Evolutionary conservation across 2,797 vertebrate genomes (phyloP).

Genomic region (Sebastes paucispinis): DNA sequence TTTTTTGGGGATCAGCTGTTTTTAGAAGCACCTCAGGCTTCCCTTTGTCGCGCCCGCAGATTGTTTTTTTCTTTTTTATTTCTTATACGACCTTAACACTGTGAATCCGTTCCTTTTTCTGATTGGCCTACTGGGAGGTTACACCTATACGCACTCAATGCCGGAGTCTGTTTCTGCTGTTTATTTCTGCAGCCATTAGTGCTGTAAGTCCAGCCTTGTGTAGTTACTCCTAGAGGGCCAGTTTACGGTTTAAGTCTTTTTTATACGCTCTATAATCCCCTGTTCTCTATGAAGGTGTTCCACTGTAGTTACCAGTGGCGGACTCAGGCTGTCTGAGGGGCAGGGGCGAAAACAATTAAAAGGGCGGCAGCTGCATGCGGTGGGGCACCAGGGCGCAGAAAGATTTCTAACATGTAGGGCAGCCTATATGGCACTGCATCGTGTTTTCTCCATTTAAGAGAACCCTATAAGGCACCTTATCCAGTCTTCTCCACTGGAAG

Average conservation of each 20-base stretch:
- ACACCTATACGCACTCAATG: slow-evolving; percentile 24
- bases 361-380: no score
- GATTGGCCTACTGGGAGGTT: slow-evolving; percentile 34
- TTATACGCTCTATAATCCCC: slow-evolving; percentile 32
- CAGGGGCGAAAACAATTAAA: no score
- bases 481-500: no score
- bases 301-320: slow-evolving; percentile 10
- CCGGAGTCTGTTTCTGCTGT: slow-evolving; percentile 44
- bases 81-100: neutral
- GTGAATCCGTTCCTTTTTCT: slow-evolving; percentile 13
- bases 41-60: neutral
- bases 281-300: slow-evolving; percentile 40
- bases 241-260: slow-evolving; percentile 45
- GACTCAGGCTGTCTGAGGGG: no score
- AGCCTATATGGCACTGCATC: no score
- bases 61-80: neutral
- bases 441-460: no score
- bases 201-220: slow-evolving; percentile 36
- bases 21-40: neutral
- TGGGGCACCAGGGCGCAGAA: no score
- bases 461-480: no score
- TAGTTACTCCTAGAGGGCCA: slow-evolving; percentile 46
- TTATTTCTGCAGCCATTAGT: slow-evolving; percentile 58
- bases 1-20: neutral
- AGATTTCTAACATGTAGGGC: no score